Base-by-base conservation (phyloP, 2,113 vertebrate species). In the Chaetura pelagica region DNA sequence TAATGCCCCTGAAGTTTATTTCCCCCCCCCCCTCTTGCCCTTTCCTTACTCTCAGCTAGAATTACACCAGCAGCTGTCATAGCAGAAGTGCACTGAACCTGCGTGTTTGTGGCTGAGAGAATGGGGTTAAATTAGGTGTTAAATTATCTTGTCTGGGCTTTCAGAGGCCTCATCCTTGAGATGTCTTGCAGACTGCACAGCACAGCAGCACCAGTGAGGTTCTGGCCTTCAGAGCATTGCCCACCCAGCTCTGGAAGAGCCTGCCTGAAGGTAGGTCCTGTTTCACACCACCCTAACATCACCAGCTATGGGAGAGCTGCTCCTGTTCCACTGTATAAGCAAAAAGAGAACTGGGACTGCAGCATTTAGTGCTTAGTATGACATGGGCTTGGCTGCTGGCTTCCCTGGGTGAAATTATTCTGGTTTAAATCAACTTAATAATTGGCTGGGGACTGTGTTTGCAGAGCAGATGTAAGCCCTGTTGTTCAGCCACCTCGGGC, bases 181-280 rank as follows among this genome's bases (percentile, higher is more conserved):
- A 30, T 27, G 23, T 18, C 51, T 71, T 72, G 26, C 54, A 77
- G 72, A 34, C 54, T 46, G 68, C 54, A 27, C 18, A 22, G 52
- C 38, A 38, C 20, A 4, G 7, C 1, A 3, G 42, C 32, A 30
- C 15, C 3, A 2, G 9, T 2, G 7, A 69, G 61, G 42, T 23
- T 64, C 22, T 3, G 1, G 38, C 21, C 38, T n/a, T 44, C 3
- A 9, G 30, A 71, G 27, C 20, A 3, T 18, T 35, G 30, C 24
- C 34, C 46, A 46, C 21, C 32, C 49, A 21, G 74, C 32, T 57
- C 75, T 72, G 82, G 42, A 69, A 66, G 55, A 79, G 6, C 62
- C 71, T 69, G 23, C 32, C 82, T 54, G 61, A 12, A 58, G 21
- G 32, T 13, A 61, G 30, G 62, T 78, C 62, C 69, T 19, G 13